Evolutionary conservation across 2,113 vertebrate species (phyloP), one percentile per base, ranked within the genome.

Genomic region (Microtus richardsoni): DNA sequence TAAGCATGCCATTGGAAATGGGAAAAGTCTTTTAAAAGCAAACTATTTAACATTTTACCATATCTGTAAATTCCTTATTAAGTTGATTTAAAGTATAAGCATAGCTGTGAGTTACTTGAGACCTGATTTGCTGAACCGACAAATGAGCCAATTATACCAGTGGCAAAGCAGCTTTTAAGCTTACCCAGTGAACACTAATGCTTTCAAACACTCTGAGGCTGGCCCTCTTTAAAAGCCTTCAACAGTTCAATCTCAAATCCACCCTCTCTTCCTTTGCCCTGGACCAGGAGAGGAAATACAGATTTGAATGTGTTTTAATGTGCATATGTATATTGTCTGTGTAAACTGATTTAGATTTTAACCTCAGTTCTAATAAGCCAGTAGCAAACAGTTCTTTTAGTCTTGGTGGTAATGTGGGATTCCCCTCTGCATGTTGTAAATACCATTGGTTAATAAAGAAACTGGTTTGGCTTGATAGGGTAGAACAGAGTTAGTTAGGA

Each of bases 31-130:
- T 94, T 84, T 74, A n/a, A 95, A 93, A 77, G 66, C 28, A 84
- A 85, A 88, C 47, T 87, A 58, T 79, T 95, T 54, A 66, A 79
- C 14, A 73, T 95, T 85, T 97, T 47, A 75, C 54, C 17, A 77
- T 41, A 75, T 2, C 12, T 78, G 22, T 1, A 33, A 74, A 89
- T 88, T 70, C 12, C 44, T 90, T 62, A 73, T 79, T 64, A 84
- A 49, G 11, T 14, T 93, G n/a, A 91, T 70, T 94, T 93, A 64
- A 88, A 94, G 7, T n/a, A 5, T 70, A 49, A 24, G 30, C 41
- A 28, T 6, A 62, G 84, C 13, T 17, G 19, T 88, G 86, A 79
- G 71, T 8, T 90, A 73, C 49, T 54, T 58, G n/a, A 95, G 6
- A 26, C 36, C 77, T 54, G 44, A 52, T 88, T 95, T 62, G 82